Evolutionary conservation across 1,140 invertebrate genomes (phyloP).

Genomic region (Cyclina sinensis): DNA sequence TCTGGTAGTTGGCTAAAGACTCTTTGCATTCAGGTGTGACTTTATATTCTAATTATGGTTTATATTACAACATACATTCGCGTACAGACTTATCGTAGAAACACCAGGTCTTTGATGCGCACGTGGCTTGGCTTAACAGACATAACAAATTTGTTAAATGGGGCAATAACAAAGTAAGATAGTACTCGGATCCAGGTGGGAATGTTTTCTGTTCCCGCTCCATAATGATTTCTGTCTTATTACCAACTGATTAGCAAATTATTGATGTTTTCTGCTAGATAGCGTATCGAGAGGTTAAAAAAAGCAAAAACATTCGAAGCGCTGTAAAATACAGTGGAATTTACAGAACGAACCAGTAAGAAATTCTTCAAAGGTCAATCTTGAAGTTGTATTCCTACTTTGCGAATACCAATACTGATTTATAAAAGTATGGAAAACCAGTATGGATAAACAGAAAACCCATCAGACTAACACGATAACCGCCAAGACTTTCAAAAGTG

Average conservation of each 20-base stretch:
- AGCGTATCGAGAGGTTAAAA: too few species aligned
- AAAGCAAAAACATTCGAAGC: too few species aligned
- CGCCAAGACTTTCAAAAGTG: too few species aligned
- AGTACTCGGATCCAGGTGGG: background rate
- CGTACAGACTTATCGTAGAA: background rate
- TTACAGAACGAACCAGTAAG: too few species aligned
- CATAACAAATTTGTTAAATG: constrained; percentile 5
- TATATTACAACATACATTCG: background rate
- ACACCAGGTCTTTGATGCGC: background rate
- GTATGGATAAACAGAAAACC: too few species aligned
- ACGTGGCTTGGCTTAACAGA: background rate
- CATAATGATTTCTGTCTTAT: constrained; percentile 18
- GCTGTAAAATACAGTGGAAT: too few species aligned
- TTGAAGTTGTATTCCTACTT: too few species aligned
- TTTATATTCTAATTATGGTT: background rate
- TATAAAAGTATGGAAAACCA: too few species aligned
- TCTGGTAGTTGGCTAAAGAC: background rate
- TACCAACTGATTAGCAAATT: background rate
- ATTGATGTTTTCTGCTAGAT: background rate
- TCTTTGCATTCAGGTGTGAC: background rate
- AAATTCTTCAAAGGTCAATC: too few species aligned
- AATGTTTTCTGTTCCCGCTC: background rate
- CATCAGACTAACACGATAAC: too few species aligned
- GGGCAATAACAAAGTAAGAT: background rate
- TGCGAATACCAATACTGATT: too few species aligned